Evolutionary conservation across 2,113 vertebrate genomes (phyloP), one percentile per base, ranked within the genome.

Genomic region (Opisthocomus hoazin): DNA sequence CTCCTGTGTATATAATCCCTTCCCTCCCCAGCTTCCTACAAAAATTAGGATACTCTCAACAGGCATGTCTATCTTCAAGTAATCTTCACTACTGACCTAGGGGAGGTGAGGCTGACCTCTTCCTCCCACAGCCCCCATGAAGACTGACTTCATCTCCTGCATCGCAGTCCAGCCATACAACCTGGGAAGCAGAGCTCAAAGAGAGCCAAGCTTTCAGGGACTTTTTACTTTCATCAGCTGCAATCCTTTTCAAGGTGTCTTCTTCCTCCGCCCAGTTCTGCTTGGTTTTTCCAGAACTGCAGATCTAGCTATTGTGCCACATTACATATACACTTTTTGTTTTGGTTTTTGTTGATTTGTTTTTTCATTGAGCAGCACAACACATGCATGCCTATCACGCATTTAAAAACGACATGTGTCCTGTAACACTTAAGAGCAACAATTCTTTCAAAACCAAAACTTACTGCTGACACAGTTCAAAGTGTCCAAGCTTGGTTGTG

Each of bases 341-440:
- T 46, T 15, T 45, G 45, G 45, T 15, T 45, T 45, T 45, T 15
- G 13, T 16, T 45, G 24, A 18, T 21, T 9, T 21, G 68, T 45
- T 51, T 64, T 50, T 53, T 6, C 36, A 43, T 23, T 34, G 53
- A 76, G 68, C 3, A 34, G 18, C 43, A 73, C 14, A 43, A 58
- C 8, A 60, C 5, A 32, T 5, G 5, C 16, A 36, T 11, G 17
- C 24, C 11, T 45, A 43, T 41, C 9, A 43, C 5, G 27, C 27
- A n/a, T 34, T 70, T 46, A 89, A 50, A 36, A 54, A 66, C 1
- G 0, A 4, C 12, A 10, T 4, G 5, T 30, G 14, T 56, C 36
- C 34, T 71, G 14, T 61, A 82, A 81, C 0, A 0, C n/a, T 27
- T 50, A n/a, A 66, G 37, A 30, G 4, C 14, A 84, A 39, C n/a